These are phyloP conservation scores for Lepilemur septentrionalis DNA, from an alignment of 2,797 vertebrate genomes.

Conservation along the genomic window DNA sequence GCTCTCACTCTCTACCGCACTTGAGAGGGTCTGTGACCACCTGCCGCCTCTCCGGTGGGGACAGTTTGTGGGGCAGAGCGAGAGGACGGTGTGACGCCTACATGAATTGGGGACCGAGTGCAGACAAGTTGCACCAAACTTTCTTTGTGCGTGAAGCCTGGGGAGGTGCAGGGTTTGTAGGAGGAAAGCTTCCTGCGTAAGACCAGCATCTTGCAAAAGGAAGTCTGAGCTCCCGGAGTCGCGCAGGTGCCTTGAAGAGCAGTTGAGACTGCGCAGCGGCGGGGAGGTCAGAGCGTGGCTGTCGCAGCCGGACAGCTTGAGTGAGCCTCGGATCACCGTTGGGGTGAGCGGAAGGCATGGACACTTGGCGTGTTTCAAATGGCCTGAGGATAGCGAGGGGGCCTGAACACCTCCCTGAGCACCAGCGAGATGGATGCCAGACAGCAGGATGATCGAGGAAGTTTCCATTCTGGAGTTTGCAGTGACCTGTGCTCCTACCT, in stretches of 20 bases:
- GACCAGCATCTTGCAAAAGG: fast-evolving
- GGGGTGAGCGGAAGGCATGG: not conserved
- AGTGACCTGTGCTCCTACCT: fast-evolving
- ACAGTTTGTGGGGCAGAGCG: too few species aligned
- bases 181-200: not conserved
- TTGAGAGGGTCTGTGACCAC: not conserved
- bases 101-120: too few species aligned
- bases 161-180: too few species aligned
- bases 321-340: fast-evolving
- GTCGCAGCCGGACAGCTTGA: not conserved
- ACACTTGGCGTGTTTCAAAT: not conserved
- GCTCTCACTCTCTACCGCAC: not conserved
- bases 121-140: not conserved
- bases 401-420: not conserved
- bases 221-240: too few species aligned
- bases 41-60: not conserved
- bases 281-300: not conserved
- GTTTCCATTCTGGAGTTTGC: too few species aligned
- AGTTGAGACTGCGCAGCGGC: not conserved
- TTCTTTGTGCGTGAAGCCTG: too few species aligned
- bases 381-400: not conserved
- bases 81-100: not conserved
- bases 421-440: not conserved
- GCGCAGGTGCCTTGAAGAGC: fast-evolving
- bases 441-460: not conserved